Percentiles rank a stretch among this genome's conserved stretches.
Conservation (phyloP, 23 tunicate genomes). For the Ciona savignyi region DNA sequence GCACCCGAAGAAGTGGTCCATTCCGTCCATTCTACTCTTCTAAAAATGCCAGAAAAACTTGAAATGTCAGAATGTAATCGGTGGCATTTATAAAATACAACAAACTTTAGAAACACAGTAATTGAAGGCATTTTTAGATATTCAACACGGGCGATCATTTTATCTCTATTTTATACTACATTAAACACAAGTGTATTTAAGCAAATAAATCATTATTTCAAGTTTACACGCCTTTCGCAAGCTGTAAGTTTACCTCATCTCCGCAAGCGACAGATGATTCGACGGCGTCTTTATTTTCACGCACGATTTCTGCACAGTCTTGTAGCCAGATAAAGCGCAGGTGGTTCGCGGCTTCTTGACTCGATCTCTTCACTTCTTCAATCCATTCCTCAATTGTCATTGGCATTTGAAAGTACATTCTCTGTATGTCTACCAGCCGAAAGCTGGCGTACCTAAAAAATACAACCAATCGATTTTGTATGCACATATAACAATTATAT, state of each 20-base stretch:
- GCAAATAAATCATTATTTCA: no score
- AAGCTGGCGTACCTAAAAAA: slow-evolving; percentile 26
- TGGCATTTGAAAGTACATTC: slow-evolving; percentile 66
- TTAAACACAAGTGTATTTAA: no score
- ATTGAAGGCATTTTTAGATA: no score
- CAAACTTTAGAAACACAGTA: no score
- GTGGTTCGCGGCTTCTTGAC: slow-evolving; percentile 13
- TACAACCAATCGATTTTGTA: no score
- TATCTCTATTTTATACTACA: no score
- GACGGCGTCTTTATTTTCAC: slow-evolving; percentile 34
- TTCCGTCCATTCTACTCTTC: slow-evolving; percentile 51
- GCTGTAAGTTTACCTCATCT: slow-evolving; percentile 52
- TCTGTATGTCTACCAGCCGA: slow-evolving; percentile 53
- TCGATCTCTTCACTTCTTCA: slow-evolving; percentile 33
- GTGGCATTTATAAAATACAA: no score
- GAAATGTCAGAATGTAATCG: no score
- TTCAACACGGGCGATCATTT: no score
- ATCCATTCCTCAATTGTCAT: slow-evolving; percentile 47
- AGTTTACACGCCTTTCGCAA: no score
- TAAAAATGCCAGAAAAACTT: slow-evolving; percentile 8
- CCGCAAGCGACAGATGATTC: slow-evolving; percentile 27
- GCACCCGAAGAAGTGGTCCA: slow-evolving; percentile 85
- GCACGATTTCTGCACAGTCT: slow-evolving; percentile 62
- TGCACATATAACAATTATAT: no score
- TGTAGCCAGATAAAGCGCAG: slow-evolving; percentile 40